Evolutionary conservation across 1,140 invertebrate species (phyloP), one percentile per base, ranked within the genome.

Genomic region (Cydia amplana): DNA sequence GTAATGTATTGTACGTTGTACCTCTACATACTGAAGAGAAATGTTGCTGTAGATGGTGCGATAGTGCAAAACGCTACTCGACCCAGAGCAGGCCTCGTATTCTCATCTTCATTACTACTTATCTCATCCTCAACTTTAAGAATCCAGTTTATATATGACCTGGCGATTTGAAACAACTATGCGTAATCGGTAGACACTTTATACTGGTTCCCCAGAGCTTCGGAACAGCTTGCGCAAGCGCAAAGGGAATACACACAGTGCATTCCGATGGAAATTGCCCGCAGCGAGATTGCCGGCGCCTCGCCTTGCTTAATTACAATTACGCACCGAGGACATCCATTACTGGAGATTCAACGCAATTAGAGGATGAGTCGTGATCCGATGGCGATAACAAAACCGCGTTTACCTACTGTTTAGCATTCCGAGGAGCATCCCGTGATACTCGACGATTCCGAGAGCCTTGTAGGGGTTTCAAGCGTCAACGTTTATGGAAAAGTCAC

Each of bases 321-420:
- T 85, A 82, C 85, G 82, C 77, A 84, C 84, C 78, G 80, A 83
- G 83, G 85, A 88, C 86, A 87, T 83, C 80, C 84, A 86, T 88
- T 88, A 87, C 83, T 78, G 83, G 80, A 86, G 85, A 86, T 86
- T 87, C 82, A 86, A 81, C 76, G 83, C 86, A 89, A 89, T 89
- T 89, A 89, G 80, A 86, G 79, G 85, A 85, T 85, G 85, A 83
- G 82, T 85, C 83, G 82, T 83, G 82, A 85, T 84, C 81, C 80
- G 73, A 84, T 80, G 43, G 78, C 78, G 82, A 83, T 83, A 80
- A 81, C 81, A 67, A 43, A 74, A 73, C 73, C 64, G 78, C 79
- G 77, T 51, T 77, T 74, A 74, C 82, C 80, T 75, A 74, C 80
- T 86, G 75, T 77, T 86, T 87, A 82, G 77, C 78, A 83, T 87